These are phyloP conservation scores for Arctocebus calabarensis DNA, from an alignment of 2,797 vertebrate genomes.

Conservation along the genomic window DNA sequence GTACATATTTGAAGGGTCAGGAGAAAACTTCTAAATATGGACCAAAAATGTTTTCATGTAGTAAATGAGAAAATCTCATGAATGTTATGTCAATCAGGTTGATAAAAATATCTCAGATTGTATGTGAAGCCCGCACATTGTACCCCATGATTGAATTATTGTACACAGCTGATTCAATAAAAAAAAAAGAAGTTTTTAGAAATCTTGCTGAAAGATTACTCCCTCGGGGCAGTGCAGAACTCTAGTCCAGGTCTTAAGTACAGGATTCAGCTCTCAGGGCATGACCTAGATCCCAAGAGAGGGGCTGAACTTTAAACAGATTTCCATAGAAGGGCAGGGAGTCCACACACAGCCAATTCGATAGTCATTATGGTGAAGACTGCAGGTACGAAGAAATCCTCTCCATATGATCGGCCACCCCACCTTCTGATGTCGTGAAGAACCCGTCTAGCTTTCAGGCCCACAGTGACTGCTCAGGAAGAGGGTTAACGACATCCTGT, in stretches of 20 bases:
- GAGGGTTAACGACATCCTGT: accelerated
- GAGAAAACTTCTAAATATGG: too few species aligned
- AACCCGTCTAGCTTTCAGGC: too few species aligned
- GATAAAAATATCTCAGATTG: too few species aligned
- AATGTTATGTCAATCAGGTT: too few species aligned
- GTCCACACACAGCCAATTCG: neutral
- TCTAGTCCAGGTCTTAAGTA: neutral
- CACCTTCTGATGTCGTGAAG: neutral
- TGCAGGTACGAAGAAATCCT: neutral
- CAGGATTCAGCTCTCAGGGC: neutral
- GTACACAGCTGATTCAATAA: too few species aligned
- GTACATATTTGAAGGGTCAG: too few species aligned
- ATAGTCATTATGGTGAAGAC: too few species aligned
- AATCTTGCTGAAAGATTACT: neutral
- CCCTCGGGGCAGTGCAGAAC: neutral
- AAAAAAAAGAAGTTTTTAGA: neutral
- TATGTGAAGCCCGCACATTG: too few species aligned
- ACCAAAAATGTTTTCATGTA: too few species aligned
- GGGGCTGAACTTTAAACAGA: neutral
- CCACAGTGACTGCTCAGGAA: neutral
- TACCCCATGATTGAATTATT: too few species aligned
- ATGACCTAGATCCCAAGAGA: neutral
- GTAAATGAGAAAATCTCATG: too few species aligned
- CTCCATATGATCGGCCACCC: accelerated
- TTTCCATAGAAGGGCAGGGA: too few species aligned